These are phyloP conservation scores for Synergus gifuensis DNA, from an alignment of 2,888 invertebrate species.

Conservation along the genomic window DNA sequence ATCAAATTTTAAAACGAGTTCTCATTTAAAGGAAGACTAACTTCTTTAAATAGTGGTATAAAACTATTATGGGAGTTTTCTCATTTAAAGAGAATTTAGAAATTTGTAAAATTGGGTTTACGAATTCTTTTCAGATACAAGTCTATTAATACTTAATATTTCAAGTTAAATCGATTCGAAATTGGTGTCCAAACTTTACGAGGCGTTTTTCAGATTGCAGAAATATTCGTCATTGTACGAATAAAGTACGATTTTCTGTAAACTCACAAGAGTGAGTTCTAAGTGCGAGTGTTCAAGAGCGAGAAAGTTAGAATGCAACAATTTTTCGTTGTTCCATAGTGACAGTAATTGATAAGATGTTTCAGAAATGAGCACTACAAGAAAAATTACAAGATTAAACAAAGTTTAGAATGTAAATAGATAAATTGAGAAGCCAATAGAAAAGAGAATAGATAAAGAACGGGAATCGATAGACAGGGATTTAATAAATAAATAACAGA, in stretches of 20 bases:
- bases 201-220: background rate
- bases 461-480: background rate
- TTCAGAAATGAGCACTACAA: conserved; percentile 12
- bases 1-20: background rate
- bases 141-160: background rate
- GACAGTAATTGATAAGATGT: conserved; percentile 31
- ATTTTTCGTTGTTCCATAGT: conserved; percentile 31
- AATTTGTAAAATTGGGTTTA: background rate
- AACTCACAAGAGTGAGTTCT: conserved; percentile 28
- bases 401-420: conserved; percentile 1
- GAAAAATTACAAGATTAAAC: background rate
- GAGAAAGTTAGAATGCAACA: conserved; percentile 20
- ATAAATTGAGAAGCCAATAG: conserved; percentile 48
- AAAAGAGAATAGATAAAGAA: conserved; percentile 43
- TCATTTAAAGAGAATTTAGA: background rate
- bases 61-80: background rate
- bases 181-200: background rate
- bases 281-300: conserved; percentile 35
- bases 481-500: background rate
- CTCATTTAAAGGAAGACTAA: background rate
- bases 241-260: conserved; percentile 13
- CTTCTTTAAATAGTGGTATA: background rate
- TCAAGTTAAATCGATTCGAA: background rate
- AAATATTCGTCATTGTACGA: conserved; percentile 8
- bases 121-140: background rate